Conservation (phyloP, 2,113 vertebrate genomes). For the Onychostruthus taczanowskii region DNA sequence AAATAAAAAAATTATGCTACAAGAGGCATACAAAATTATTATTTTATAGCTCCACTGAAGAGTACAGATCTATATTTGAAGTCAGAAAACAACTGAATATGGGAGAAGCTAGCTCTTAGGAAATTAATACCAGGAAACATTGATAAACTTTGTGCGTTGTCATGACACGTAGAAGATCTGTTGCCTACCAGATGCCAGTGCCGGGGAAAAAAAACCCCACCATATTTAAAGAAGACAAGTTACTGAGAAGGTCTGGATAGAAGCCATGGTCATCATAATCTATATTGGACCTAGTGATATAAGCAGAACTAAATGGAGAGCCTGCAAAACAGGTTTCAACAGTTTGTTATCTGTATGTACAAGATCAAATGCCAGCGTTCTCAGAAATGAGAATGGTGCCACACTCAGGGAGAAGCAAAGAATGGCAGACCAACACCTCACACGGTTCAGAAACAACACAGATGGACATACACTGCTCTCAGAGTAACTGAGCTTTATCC, state of each 20-base stretch:
- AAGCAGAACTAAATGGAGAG: conserved; percentile 37
- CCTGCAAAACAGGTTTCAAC: conserved; percentile 2
- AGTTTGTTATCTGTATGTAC: neutral
- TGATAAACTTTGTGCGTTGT: neutral
- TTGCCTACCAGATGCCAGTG: conserved; percentile 12
- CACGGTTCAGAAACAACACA: neutral
- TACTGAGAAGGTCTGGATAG: conserved; percentile 51
- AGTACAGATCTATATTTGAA: neutral
- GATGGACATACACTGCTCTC: neutral
- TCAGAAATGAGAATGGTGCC: conserved; percentile 25
- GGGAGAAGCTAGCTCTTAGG: neutral
- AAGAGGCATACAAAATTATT: neutral
- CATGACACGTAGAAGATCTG: conserved; percentile 36
- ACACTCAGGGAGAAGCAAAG: conserved; percentile 28
- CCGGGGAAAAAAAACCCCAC: neutral
- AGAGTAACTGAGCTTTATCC: neutral
- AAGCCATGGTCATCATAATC: conserved; percentile 38
- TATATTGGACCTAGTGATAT: conserved; percentile 32
- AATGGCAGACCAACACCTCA: neutral
- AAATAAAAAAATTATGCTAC: neutral
- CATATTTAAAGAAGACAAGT: neutral
- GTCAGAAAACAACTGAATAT: neutral
- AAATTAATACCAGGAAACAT: neutral
- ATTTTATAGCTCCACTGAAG: neutral
- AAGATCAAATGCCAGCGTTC: neutral